These are phyloP conservation scores for Trichosurus vulpecula DNA, from an alignment of 2,797 vertebrate species.

Conservation along the genomic window DNA sequence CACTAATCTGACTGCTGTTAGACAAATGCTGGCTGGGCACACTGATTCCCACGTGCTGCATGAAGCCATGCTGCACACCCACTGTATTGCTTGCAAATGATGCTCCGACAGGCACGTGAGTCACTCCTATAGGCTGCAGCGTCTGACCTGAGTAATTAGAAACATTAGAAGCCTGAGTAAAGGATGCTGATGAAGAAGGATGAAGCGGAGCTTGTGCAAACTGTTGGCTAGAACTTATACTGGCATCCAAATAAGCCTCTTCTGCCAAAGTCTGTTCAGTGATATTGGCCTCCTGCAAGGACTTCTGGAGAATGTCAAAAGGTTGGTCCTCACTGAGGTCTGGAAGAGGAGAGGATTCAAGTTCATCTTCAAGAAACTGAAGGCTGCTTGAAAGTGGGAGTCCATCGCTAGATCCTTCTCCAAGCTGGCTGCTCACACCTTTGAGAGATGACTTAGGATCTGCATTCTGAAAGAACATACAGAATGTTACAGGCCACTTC, in stretches of 20 bases:
- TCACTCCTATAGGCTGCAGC: slow-evolving; percentile 90
- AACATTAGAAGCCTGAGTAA: slow-evolving; percentile 92
- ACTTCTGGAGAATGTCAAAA: slow-evolving; percentile 99
- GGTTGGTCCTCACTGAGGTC: slow-evolving; percentile 97
- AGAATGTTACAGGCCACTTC: neutral
- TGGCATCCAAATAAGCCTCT: slow-evolving; percentile 97
- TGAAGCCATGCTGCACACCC: slow-evolving; percentile 92
- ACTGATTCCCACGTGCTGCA: slow-evolving; percentile 92
- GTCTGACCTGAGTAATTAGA: slow-evolving; percentile 91
- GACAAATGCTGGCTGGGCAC: slow-evolving; percentile 92
- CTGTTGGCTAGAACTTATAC: slow-evolving; percentile 90
- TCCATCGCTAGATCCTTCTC: slow-evolving; percentile 90
- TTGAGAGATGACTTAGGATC: slow-evolving; percentile 93
- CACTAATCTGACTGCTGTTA: slow-evolving; percentile 89
- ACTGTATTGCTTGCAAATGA: slow-evolving; percentile 90
- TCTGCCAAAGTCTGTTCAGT: slow-evolving; percentile 98
- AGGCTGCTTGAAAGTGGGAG: slow-evolving; percentile 96
- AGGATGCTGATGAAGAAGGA: slow-evolving; percentile 95
- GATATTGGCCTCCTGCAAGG: slow-evolving; percentile 98
- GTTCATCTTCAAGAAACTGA: slow-evolving; percentile 97
- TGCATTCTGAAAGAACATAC: slow-evolving; percentile 85
- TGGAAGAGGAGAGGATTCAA: slow-evolving; percentile 92
- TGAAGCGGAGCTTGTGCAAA: slow-evolving; percentile 90
- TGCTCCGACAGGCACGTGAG: slow-evolving; percentile 87
- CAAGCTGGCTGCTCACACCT: slow-evolving; percentile 91